phyloP scores from a whole-genome alignment of 2,888 invertebrate genomes.

The Xestia c-nigrum region DNA sequence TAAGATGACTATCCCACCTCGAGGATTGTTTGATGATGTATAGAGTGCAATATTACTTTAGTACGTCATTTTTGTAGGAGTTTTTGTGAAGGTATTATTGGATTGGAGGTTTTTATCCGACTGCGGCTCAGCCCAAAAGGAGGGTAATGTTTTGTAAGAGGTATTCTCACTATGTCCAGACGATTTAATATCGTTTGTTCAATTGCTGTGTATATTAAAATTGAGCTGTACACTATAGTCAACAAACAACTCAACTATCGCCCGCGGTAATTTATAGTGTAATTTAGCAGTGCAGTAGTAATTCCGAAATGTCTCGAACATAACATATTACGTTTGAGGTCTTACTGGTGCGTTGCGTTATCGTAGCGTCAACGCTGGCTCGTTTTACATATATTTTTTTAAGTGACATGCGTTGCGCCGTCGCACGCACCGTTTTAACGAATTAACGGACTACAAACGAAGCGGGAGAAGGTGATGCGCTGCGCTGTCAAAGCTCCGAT shows the following conservation, averaged over 20 bases:
- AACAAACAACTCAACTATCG: background rate
- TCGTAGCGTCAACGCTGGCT: too few relatives aligned
- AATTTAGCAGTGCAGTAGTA: background rate
- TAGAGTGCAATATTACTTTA: conserved; percentile 76
- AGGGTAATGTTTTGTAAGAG: conserved; percentile 16
- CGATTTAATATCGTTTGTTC: too few relatives aligned
- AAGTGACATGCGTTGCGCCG: too few relatives aligned
- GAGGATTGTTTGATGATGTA: conserved; percentile 96
- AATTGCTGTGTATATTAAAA: background rate
- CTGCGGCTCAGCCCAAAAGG: background rate
- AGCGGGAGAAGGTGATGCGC: too few relatives aligned
- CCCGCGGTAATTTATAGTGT: background rate
- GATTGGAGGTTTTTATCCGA: background rate
- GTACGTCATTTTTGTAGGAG: conserved; percentile 21
- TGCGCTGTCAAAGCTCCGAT: too few relatives aligned
- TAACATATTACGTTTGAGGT: too few relatives aligned
- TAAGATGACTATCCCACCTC: conserved; percentile 93
- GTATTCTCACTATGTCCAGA: background rate
- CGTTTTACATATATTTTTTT: too few relatives aligned
- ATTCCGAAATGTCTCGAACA: conserved; percentile 1
- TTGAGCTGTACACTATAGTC: background rate
- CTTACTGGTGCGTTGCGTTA: too few relatives aligned
- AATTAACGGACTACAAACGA: too few relatives aligned
- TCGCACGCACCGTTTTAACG: too few relatives aligned
- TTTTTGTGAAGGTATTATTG: conserved; percentile 46